These are phyloP conservation scores for Pangasianodon hypophthalmus DNA, from an alignment of 2,113 vertebrate genomes.

Conservation along the genomic window DNA sequence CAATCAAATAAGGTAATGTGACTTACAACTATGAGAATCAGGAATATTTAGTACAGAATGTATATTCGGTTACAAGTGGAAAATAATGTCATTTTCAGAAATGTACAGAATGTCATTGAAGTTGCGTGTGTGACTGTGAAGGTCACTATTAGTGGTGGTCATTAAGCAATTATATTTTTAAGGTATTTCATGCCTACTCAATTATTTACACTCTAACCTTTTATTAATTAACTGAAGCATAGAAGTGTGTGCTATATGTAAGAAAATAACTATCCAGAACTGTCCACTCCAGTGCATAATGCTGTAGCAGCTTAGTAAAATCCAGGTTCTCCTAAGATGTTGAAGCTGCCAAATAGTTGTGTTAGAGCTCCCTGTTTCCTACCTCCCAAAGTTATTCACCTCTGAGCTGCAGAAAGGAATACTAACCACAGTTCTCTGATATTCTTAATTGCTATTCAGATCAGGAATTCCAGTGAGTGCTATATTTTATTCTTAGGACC, in stretches of 20 bases:
- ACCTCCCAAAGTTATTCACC: background rate
- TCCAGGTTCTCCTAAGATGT: background rate
- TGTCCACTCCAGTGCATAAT: background rate
- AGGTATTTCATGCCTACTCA: background rate
- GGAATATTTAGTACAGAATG: background rate
- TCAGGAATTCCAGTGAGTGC: constrained; percentile 4
- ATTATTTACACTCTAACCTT: background rate
- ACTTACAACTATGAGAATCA: background rate
- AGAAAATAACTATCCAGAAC: background rate
- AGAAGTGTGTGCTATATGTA: background rate
- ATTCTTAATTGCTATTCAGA: constrained; percentile 33
- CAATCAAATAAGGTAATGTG: background rate
- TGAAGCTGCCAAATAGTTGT: background rate
- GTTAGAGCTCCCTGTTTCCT: constrained; percentile 10
- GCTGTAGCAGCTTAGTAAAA: background rate
- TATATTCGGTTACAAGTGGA: background rate
- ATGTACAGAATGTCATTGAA: background rate
- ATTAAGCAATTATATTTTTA: background rate
- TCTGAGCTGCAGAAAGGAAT: background rate
- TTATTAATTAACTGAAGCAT: background rate
- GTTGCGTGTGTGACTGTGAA: background rate
- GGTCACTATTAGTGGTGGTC: background rate
- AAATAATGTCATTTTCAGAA: background rate
- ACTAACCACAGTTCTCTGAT: constrained; percentile 14
- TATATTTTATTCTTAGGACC: constrained; percentile 24